Percentiles rank a stretch among this genome's conserved stretches.
Conservation (phyloP, 92 coral and sea anemone genomes). For the Nematostella vectensis region DNA sequence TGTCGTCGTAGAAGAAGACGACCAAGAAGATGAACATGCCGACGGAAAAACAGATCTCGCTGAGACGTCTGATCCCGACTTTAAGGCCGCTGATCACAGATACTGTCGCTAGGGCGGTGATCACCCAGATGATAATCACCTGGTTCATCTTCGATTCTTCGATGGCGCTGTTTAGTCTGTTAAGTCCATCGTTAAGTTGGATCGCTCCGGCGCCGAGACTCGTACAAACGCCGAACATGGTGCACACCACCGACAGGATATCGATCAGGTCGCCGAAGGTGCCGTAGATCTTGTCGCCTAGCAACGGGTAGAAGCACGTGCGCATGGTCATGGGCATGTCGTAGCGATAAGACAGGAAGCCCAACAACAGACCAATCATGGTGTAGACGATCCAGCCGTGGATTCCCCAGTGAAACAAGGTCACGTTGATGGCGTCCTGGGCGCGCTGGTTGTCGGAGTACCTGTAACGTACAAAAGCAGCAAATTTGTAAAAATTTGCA, state of each 20-base stretch:
- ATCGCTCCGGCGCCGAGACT: constrained; percentile 92
- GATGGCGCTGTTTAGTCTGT: constrained; percentile 53
- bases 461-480: constrained; percentile 7
- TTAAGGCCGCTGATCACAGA: constrained; percentile 80
- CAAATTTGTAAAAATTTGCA: not conserved
- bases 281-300: constrained; percentile 1
- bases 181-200: constrained; percentile 58
- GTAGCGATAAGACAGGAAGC: constrained; percentile 57
- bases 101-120: constrained; percentile 73
- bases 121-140: constrained; percentile 75
- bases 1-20: constrained; percentile 77
- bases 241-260: not conserved
- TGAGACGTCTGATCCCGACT: constrained; percentile 77
- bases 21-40: constrained; percentile 75
- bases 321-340: constrained; percentile 92
- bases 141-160: constrained; percentile 36
- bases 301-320: constrained; percentile 73
- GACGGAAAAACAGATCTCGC: constrained; percentile 72
- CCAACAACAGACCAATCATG: constrained; percentile 71
- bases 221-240: constrained; percentile 94
- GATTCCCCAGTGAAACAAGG: constrained; percentile 88
- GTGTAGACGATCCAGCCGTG: constrained; percentile 94
- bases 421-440: constrained; percentile 82
- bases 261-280: not conserved
- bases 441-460: constrained; percentile 76